These are phyloP conservation scores for Tetragnatha versicolor DNA, from an alignment of 1,140 invertebrate genomes.

Conservation along the genomic window DNA sequence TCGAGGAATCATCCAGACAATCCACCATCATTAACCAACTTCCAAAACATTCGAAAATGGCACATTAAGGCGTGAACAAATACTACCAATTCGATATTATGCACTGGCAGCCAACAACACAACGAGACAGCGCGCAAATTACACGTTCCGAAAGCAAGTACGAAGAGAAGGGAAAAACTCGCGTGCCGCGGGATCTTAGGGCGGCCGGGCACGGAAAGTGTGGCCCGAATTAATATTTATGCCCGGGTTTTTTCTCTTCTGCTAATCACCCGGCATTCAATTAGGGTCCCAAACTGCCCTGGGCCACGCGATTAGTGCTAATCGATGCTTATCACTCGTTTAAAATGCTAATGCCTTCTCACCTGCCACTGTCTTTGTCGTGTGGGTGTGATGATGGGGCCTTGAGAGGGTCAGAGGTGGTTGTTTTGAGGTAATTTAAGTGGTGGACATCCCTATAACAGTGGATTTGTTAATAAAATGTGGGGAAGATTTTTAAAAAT, in stretches of 20 bases:
- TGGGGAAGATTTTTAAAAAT: too few species aligned
- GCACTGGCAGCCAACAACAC: too few species aligned
- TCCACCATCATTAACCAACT: too few species aligned
- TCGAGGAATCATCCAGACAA: too few species aligned
- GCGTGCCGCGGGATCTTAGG: conserved; percentile 42
- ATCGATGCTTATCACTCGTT: conserved; percentile 41
- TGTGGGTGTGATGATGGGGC: neutral
- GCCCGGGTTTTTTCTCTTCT: conserved; percentile 32
- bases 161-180: conserved; percentile 14
- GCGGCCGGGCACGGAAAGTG: conserved; percentile 38
- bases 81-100: too few species aligned
- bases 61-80: too few species aligned
- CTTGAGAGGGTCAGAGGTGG: too few species aligned
- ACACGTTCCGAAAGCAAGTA: neutral
- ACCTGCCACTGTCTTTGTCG: neutral
- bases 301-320: conserved; percentile 43
- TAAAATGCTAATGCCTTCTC: neutral
- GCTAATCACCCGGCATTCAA: conserved; percentile 18
- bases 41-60: too few species aligned
- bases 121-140: too few species aligned
- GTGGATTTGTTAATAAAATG: too few species aligned
- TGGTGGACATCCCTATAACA: too few species aligned
- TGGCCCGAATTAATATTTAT: conserved; percentile 53
- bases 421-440: too few species aligned
- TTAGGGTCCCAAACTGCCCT: conserved; percentile 28